A percentile compares a stretch with the other conserved stretches of the same genome.
These are phyloP conservation scores for Tetraodon nigroviridis DNA, from an alignment of 2,113 vertebrate species.

Conservation along the genomic window DNA sequence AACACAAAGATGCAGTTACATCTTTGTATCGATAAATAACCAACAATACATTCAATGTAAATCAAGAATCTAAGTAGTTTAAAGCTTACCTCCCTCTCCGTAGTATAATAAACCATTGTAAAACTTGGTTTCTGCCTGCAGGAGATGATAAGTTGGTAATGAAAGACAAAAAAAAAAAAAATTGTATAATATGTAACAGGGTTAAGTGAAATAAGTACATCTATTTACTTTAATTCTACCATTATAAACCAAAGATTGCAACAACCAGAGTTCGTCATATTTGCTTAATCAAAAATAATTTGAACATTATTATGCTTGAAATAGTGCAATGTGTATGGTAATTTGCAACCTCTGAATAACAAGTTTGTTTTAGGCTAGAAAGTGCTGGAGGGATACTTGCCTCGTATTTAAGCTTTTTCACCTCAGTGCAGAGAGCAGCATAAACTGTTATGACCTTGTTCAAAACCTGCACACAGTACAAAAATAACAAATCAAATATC, in stretches of 20 bases:
- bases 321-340: no score
- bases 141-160: not conserved
- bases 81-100: conserved; percentile 89
- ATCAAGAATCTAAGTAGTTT: not conserved
- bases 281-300: no score
- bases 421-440: conserved; percentile 96
- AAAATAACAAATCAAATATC: not conserved
- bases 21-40: not conserved
- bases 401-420: conserved; percentile 97
- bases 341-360: not conserved
- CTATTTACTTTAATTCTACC: not conserved
- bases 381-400: conserved; percentile 62
- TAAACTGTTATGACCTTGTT: conserved; percentile 99
- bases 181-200: not conserved
- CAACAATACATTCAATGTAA: not conserved
- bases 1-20: conserved; percentile 25
- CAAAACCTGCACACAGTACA: conserved; percentile 77
- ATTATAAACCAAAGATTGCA: no score
- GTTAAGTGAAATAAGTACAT: not conserved
- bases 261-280: no score
- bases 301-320: no score
- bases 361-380: not conserved
- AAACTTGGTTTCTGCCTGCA: conserved; percentile 95
- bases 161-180: not conserved
- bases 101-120: conserved; percentile 97